A percentile compares a stretch with the other conserved stretches of the same genome.
phyloP scores from a whole-genome alignment of 2,888 invertebrate genomes.

The Conops quadrifasciatus region DNA sequence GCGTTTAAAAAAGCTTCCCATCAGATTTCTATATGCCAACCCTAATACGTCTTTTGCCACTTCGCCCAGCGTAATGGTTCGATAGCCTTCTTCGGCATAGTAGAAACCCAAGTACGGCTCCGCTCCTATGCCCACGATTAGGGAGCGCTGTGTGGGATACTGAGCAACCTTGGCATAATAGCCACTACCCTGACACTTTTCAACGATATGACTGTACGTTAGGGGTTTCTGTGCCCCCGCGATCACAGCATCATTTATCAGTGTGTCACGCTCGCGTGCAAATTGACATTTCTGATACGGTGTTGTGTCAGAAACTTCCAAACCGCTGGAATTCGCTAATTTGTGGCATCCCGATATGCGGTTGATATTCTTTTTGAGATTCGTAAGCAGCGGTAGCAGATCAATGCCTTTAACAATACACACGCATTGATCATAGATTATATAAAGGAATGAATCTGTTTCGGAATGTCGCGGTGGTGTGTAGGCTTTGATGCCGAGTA shows the following conservation, averaged over 20 bases:
- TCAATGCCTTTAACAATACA: slow-evolving; percentile 69
- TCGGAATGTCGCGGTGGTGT: slow-evolving; percentile 63
- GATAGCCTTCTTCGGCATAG: slow-evolving; percentile 87
- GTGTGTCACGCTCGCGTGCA: slow-evolving; percentile 74
- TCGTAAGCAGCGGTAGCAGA: slow-evolving; percentile 80
- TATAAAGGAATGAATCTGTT: slow-evolving; percentile 56
- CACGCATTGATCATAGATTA: slow-evolving; percentile 74
- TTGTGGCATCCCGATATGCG: slow-evolving; percentile 41
- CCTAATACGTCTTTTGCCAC: slow-evolving; percentile 85
- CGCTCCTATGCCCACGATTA: slow-evolving; percentile 80
- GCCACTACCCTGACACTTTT: slow-evolving; percentile 59
- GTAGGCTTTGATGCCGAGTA: slow-evolving; percentile 82
- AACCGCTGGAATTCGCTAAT: slow-evolving; percentile 21
- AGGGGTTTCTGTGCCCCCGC: slow-evolving; percentile 71
- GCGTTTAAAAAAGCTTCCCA: slow-evolving; percentile 70
- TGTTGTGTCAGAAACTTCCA: slow-evolving; percentile 64
- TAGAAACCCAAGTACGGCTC: slow-evolving; percentile 90
- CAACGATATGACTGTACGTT: slow-evolving; percentile 86
- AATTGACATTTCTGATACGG: slow-evolving; percentile 89
- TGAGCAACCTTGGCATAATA: slow-evolving; percentile 71
- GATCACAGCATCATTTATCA: slow-evolving; percentile 79
- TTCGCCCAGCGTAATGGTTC: slow-evolving; percentile 83
- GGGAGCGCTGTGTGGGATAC: slow-evolving; percentile 78
- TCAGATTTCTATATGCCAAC: slow-evolving; percentile 78
- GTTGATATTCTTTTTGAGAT: slow-evolving; percentile 78